phyloP scores from a whole-genome alignment of 1,140 invertebrate species.

The Bombyx mori region ASM3026992v2 NC_085125.1:8880501-8881000 shows the following conservation, averaged over 20 bases:
- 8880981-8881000: too few relatives aligned
- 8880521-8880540: conserved; percentile 72
- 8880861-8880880: conserved; percentile 28
- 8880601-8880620: conserved; percentile 74
- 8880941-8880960: too few relatives aligned
- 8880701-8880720: conserved; percentile 48
- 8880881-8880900: background rate
- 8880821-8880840: conserved; percentile 24
- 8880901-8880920: background rate
- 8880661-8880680: conserved; percentile 46
- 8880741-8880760: conserved; percentile 50
- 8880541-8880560: conserved; percentile 71
- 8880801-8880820: conserved; percentile 25
- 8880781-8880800: conserved; percentile 44
- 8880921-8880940: too few relatives aligned
- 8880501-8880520: conserved; percentile 70
- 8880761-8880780: conserved; percentile 58
- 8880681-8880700: conserved; percentile 24
- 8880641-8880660: conserved; percentile 53
- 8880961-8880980: too few relatives aligned
- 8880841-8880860: conserved; percentile 41
- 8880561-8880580: conserved; percentile 75
- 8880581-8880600: conserved; percentile 76
- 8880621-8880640: conserved; percentile 71
- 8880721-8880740: conserved; percentile 67